Percentiles rank a stretch among this genome's conserved stretches.
phyloP scores from a whole-genome alignment of 35 echinoderm and acorn worm species.

The Apostichopus japonicus region DNA sequence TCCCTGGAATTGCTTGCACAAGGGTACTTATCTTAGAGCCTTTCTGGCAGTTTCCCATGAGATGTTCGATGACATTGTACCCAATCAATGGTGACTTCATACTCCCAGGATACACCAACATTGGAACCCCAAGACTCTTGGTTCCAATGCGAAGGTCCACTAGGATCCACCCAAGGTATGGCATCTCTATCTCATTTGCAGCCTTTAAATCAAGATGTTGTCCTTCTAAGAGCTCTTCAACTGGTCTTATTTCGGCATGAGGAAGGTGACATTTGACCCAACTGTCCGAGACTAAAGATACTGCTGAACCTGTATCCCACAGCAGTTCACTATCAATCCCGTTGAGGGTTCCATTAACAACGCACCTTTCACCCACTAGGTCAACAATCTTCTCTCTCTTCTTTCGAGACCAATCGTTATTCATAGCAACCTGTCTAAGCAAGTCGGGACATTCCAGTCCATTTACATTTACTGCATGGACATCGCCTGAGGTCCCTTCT shows the following conservation, averaged over 20 bases:
- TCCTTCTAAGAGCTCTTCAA: slow-evolving; percentile 17
- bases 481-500: slow-evolving; percentile 1
- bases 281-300: slow-evolving; percentile 56
- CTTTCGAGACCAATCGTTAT: neutral
- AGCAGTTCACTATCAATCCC: neutral
- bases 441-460: neutral
- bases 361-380: slow-evolving; percentile 59
- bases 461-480: slow-evolving; percentile 5
- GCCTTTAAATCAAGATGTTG: slow-evolving; percentile 31
- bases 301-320: slow-evolving; percentile 80
- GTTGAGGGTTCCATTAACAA: slow-evolving; percentile 52
- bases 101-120: neutral
- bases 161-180: slow-evolving; percentile 36
- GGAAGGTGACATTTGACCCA: neutral
- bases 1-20: neutral
- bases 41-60: neutral
- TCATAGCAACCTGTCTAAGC: neutral
- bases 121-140: neutral
- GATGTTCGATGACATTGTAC: slow-evolving; percentile 10
- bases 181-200: slow-evolving; percentile 33
- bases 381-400: slow-evolving; percentile 3
- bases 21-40: neutral
- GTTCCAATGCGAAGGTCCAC: neutral
- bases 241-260: neutral
- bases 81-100: neutral